Evolutionary conservation across 2,888 invertebrate species (phyloP), one percentile per base, ranked within the genome.

Genomic region (Ophion costatus): DNA sequence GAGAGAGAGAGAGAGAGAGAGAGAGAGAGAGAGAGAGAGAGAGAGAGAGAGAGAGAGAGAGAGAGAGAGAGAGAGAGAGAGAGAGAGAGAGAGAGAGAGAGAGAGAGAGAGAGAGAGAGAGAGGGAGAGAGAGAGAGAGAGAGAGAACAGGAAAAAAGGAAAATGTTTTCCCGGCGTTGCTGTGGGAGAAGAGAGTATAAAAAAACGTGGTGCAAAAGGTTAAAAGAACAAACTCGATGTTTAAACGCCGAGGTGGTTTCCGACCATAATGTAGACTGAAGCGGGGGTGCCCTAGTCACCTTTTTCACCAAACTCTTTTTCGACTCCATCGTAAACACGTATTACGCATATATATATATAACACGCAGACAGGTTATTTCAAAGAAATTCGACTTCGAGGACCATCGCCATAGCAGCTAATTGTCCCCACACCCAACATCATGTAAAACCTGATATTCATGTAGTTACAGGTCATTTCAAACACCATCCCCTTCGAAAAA

Each of bases 201-300:
- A 74, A 82, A 80, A 74, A 74, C 33, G 61, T 71, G 73, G 22
- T 56, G 69, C 74, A 75, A 75, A 75, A 77, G 63, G 20, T 77
- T 77, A 17, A 59, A 69, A 77, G 78, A 74, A 70, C 59, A 84
- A 74, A 70, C 59, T 61, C 77, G 73, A 70, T 73, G 63, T 74
- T 80, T 61, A 78, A 82, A 10, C 71, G 24, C 56, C 56, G 38
- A 20, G 70, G 24, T 29, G 64, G 20, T 59, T 20, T 11, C 59
- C 59, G 59, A 22, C 20, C 59, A 59, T 20, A 59, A 59, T 59
- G 22, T 59, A 20, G 20, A 22, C 59, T 59, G 59, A 51, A 51
- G 51, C 51, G 51, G 17, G 51, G 51, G 14, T 51, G 17, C 51
- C 51, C 17, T 51, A 51, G 51, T 51, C 51, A 51, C 59, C 22